Evolutionary conservation across 1,140 invertebrate species (phyloP).

Genomic region (Ylistrum balloti): DNA sequence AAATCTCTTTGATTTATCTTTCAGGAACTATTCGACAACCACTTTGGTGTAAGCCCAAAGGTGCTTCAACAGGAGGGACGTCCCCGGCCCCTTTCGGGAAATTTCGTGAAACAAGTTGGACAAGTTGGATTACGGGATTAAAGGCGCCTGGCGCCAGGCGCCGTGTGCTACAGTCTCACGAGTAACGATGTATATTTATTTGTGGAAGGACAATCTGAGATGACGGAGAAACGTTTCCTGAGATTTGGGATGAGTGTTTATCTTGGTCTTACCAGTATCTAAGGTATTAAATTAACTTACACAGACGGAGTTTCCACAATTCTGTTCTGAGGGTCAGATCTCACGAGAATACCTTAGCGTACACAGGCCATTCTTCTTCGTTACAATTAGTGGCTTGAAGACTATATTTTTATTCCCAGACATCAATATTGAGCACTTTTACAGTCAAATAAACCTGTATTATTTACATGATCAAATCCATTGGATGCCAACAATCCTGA

Average conservation of each 20-base stretch:
- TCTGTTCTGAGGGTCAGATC: not conserved
- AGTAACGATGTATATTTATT: not conserved
- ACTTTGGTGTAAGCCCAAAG: slow-evolving; percentile 10
- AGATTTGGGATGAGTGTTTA: slow-evolving; percentile 23
- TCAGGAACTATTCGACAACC: slow-evolving; percentile 37
- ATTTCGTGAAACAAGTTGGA: not conserved
- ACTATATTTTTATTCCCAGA: too few relatives aligned
- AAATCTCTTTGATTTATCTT: slow-evolving; percentile 34
- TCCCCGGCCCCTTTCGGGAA: slow-evolving; percentile 18
- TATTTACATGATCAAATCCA: too few relatives aligned
- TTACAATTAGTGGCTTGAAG: too few relatives aligned
- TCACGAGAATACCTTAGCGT: too few relatives aligned
- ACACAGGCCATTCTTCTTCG: too few relatives aligned
- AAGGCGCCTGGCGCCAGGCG: not conserved
- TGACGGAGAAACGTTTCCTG: not conserved
- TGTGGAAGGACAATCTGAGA: not conserved
- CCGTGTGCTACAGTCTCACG: not conserved
- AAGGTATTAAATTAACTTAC: not conserved
- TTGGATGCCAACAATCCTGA: too few relatives aligned
- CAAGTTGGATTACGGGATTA: slow-evolving; percentile 31
- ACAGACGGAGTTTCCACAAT: not conserved
- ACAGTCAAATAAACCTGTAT: too few relatives aligned
- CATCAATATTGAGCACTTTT: too few relatives aligned
- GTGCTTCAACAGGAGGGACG: not conserved
- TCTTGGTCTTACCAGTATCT: not conserved